phyloP scores from a whole-genome alignment of 2,113 vertebrate species.

The Speoplatyrhinus poulsoni region DNA sequence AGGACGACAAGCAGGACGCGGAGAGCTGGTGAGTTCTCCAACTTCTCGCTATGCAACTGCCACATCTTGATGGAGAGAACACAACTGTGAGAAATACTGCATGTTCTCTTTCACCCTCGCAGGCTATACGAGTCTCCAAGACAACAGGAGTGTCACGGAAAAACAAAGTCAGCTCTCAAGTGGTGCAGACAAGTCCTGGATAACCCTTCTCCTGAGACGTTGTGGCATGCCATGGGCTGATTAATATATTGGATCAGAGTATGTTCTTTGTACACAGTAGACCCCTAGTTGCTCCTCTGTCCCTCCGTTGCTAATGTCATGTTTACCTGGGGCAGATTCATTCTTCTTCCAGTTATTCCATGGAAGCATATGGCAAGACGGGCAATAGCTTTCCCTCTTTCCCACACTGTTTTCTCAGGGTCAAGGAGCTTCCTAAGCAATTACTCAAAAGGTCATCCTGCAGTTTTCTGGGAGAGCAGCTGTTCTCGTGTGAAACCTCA shows the following conservation, averaged over 20 bases:
- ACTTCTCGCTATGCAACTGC: constrained; percentile 25
- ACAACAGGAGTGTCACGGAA: constrained; percentile 51
- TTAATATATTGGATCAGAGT: constrained; percentile 78
- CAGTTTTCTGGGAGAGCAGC: constrained; percentile 62
- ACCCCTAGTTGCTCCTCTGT: not conserved
- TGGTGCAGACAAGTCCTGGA: constrained; percentile 85
- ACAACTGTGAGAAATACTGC: not conserved
- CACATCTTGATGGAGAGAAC: not conserved
- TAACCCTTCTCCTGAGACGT: constrained; percentile 80
- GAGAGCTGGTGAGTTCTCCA: constrained; percentile 78
- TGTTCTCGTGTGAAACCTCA: constrained; percentile 68
- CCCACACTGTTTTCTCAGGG: constrained; percentile 66
- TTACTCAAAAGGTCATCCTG: constrained; percentile 66
- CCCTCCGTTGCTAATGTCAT: too few relatives aligned
- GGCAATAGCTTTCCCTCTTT: constrained; percentile 27
- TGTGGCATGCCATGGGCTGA: constrained; percentile 75
- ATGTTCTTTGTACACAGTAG: constrained; percentile 6
- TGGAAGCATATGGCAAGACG: not conserved
- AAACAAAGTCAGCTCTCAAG: constrained; percentile 67
- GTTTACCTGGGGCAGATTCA: not conserved
- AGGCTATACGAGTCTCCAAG: constrained; percentile 81
- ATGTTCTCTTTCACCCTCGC: not conserved
- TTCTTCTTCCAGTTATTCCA: not conserved
- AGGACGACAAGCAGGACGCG: constrained; percentile 70
- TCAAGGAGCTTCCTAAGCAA: constrained; percentile 76